phyloP scores from a whole-genome alignment of 2,113 vertebrate species.

The Irena cyanogastra region DNA sequence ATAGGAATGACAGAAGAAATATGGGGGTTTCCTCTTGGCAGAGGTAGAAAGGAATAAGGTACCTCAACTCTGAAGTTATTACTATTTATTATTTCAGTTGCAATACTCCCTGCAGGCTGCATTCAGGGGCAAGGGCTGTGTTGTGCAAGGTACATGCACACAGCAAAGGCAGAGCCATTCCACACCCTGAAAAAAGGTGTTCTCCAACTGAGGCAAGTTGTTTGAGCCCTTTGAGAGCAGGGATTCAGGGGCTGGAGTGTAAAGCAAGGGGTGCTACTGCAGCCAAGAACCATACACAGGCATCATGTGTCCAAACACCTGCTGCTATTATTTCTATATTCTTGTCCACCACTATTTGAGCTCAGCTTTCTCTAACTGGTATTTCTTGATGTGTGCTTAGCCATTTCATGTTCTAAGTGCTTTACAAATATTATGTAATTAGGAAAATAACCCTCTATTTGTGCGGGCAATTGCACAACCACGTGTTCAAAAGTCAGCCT shows the following conservation, averaged over 20 bases:
- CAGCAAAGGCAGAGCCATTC: neutral
- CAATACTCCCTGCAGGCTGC: neutral
- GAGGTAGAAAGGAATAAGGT: conserved; percentile 8
- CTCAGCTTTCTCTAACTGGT: neutral
- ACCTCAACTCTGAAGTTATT: neutral
- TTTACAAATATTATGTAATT: conserved; percentile 54
- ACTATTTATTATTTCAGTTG: neutral
- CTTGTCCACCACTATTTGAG: neutral
- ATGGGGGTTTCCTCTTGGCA: conserved; percentile 17
- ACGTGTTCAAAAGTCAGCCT: conserved; percentile 10
- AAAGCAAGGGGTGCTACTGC: neutral
- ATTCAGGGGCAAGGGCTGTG: neutral
- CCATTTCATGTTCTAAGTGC: conserved; percentile 12
- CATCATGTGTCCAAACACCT: neutral
- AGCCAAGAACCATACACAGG: neutral
- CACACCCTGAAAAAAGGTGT: neutral
- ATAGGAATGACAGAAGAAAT: neutral
- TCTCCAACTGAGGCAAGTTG: neutral
- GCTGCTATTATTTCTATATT: neutral
- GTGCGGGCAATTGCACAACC: conserved; percentile 41
- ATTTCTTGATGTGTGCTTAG: neutral
- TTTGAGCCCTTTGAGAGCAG: neutral
- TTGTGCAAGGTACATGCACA: rapidly evolving
- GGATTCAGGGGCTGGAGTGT: neutral
- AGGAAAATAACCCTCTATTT: conserved; percentile 44